Conservation (phyloP, 2,888 invertebrate genomes). For the Axea sp. region DNA sequence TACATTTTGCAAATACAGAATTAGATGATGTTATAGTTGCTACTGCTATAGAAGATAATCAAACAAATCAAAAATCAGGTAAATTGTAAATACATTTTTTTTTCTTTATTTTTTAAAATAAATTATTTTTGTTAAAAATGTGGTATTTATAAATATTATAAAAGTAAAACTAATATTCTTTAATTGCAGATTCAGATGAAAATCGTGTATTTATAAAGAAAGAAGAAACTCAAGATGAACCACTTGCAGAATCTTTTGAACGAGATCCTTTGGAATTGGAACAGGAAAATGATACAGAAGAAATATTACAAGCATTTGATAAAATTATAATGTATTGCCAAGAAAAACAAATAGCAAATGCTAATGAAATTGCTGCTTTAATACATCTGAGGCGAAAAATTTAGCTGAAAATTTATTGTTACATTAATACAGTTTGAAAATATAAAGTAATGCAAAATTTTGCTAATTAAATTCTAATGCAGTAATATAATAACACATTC, state of each 20-base stretch:
- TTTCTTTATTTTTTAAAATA: no score
- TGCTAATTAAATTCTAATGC: no score
- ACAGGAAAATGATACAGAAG: slow-evolving; percentile 7
- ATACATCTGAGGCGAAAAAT: slow-evolving; percentile 14
- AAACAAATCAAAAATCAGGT: no score
- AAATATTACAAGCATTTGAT: slow-evolving; percentile 17
- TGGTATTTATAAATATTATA: no score
- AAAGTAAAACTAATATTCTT: no score
- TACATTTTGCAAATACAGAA: slow-evolving; percentile 10
- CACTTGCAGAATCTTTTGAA: background rate
- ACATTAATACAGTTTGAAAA: no score
- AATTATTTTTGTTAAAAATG: no score
- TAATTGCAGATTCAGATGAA: background rate
- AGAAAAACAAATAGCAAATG: slow-evolving; percentile 20
- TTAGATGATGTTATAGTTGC: slow-evolving; percentile 26
- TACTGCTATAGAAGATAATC: slow-evolving; percentile 1
- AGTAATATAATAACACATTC: no score
- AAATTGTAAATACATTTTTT: no score
- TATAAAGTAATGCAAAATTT: no score
- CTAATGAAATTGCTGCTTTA: slow-evolving; percentile 15
- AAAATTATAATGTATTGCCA: slow-evolving; percentile 27
- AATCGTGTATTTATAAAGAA: slow-evolving; percentile 24
- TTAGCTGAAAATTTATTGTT: slow-evolving; percentile 1
- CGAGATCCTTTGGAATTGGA: slow-evolving; percentile 20
- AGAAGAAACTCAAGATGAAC: slow-evolving; percentile 18